These are phyloP conservation scores for Circaetus cinerascens DNA, from an alignment of 2,113 vertebrate genomes.

Conservation along the genomic window DNA sequence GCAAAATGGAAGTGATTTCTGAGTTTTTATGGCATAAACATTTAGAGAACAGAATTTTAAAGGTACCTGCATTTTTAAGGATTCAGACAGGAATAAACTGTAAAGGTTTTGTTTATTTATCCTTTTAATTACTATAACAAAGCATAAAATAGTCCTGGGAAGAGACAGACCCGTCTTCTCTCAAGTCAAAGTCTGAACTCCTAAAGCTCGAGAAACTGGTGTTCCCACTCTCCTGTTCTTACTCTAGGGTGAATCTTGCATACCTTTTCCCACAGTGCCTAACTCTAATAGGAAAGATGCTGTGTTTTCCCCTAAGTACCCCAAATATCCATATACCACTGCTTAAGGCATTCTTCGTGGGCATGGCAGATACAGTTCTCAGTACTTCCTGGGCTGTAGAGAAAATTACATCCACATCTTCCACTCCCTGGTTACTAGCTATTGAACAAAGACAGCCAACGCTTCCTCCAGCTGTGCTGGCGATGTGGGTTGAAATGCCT, in stretches of 20 bases:
- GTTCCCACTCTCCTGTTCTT: not conserved
- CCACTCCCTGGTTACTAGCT: not conserved
- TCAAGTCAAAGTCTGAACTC: not conserved
- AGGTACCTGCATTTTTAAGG: not conserved
- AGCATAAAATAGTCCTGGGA: not conserved
- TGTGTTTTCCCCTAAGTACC: not conserved
- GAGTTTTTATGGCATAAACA: not conserved
- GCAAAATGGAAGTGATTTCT: not conserved
- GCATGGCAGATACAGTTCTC: not conserved
- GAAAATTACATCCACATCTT: not conserved
- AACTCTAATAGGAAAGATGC: not conserved
- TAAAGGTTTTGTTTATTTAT: not conserved
- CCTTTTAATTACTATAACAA: not conserved
- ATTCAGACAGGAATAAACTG: not conserved
- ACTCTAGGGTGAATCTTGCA: not conserved
- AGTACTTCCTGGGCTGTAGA: not conserved
- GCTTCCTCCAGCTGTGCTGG: not conserved
- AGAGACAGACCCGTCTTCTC: not conserved
- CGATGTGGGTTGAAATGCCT: not conserved
- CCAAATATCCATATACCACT: not conserved
- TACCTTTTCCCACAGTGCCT: not conserved
- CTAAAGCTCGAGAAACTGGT: not conserved
- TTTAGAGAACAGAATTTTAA: not conserved
- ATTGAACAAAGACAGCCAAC: not conserved
- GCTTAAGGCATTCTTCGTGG: not conserved